Conservation (phyloP, 1,140 invertebrate species). For the Amyelois transitella region DNA sequence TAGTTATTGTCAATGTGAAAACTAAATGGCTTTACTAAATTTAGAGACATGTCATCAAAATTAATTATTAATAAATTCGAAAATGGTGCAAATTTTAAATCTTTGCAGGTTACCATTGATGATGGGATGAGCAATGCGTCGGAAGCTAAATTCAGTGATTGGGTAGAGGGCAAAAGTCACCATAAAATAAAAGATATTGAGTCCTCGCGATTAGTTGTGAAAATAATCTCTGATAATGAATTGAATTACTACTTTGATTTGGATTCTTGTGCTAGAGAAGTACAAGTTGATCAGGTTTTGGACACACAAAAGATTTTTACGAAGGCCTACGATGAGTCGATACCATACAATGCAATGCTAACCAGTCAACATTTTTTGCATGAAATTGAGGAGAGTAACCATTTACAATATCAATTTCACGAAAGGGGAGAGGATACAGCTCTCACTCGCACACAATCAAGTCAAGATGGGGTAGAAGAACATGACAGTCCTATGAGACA, state of each 20-base stretch:
- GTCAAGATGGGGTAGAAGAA: slow-evolving; percentile 9
- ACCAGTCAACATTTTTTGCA: neutral
- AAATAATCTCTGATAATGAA: slow-evolving; percentile 43
- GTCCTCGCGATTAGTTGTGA: slow-evolving; percentile 47
- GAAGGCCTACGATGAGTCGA: neutral
- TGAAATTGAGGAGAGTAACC: neutral
- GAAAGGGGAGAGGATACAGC: slow-evolving; percentile 11
- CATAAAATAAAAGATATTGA: slow-evolving; percentile 37
- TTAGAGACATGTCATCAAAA: slow-evolving; percentile 57
- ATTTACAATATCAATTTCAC: slow-evolving; percentile 6
- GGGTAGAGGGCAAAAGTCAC: slow-evolving; percentile 40
- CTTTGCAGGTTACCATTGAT: slow-evolving; percentile 44
- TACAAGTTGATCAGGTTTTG: slow-evolving; percentile 14
- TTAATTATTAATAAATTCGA: slow-evolving; percentile 63
- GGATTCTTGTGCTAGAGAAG: slow-evolving; percentile 43
- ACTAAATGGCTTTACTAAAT: slow-evolving; percentile 7
- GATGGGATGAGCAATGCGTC: slow-evolving; percentile 27
- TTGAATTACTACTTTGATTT: slow-evolving; percentile 41
- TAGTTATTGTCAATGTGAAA: neutral
- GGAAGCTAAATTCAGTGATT: slow-evolving; percentile 41
- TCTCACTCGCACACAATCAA: neutral
- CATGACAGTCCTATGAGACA: neutral
- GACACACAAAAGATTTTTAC: slow-evolving; percentile 6
- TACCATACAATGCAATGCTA: neutral
- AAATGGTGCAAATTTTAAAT: slow-evolving; percentile 47